Conservation (phyloP, 2,113 vertebrate species). For the Platysternon megacephalum region DNA sequence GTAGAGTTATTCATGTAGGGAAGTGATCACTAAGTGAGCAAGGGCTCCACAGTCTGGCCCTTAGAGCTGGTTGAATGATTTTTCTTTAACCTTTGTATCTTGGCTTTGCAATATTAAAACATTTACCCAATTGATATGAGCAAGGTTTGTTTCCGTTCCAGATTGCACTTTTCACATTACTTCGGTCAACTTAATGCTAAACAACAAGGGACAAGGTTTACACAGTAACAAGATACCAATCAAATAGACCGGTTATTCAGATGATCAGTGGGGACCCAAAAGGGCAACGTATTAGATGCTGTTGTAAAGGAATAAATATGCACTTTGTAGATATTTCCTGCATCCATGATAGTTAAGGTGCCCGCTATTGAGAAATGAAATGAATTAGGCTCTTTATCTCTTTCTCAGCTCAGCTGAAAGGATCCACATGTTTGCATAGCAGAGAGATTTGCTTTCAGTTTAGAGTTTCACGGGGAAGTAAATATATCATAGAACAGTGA, state of each 20-base stretch:
- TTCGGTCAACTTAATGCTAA: background rate
- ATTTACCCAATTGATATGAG: background rate
- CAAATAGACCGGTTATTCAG: background rate
- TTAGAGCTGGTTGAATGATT: background rate
- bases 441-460: background rate
- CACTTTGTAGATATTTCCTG: background rate
- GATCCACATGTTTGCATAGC: background rate
- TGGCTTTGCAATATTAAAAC: background rate
- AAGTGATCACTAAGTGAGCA: background rate
- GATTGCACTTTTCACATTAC: background rate
- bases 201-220: background rate
- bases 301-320: background rate
- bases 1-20: background rate
- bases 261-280: rapidly evolving
- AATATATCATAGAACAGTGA: background rate
- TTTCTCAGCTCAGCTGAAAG: background rate
- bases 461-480: background rate
- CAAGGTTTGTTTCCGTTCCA: background rate
- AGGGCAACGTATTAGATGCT: background rate
- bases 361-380: background rate
- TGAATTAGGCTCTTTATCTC: background rate
- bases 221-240: too few species aligned
- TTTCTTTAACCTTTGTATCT: background rate
- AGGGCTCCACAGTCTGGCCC: background rate
- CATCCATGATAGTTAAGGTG: background rate